Conservation (phyloP, 2,888 invertebrate species). For the Shargacucullia verbasci region DNA sequence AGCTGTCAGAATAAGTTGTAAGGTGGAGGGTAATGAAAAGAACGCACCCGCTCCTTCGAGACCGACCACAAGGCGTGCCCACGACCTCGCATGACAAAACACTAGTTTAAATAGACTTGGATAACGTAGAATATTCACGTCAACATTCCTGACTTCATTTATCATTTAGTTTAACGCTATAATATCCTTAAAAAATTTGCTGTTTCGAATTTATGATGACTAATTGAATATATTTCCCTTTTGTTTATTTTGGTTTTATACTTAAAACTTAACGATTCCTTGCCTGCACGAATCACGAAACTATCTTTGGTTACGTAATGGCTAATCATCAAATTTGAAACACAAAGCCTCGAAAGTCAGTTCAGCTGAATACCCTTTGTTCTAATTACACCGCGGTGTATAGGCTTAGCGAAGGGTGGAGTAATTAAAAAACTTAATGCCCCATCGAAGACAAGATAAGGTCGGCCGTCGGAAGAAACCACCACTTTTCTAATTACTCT, state of each 20-base stretch:
- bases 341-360: conserved; percentile 1
- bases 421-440: conserved; percentile 86
- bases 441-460: conserved; percentile 88
- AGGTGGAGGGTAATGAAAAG: conserved; percentile 85
- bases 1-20: conserved; percentile 79
- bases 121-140: conserved; percentile 29
- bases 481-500: conserved; percentile 86
- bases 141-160: conserved; percentile 26
- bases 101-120: conserved; percentile 44
- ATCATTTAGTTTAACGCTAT: conserved; percentile 9
- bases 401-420: conserved; percentile 63
- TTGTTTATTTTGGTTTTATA: background rate
- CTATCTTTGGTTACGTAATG: conserved; percentile 1
- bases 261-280: background rate
- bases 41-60: conserved; percentile 87
- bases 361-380: conserved; percentile 19
- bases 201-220: conserved; percentile 30
- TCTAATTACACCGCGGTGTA: conserved; percentile 26
- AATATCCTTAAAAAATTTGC: conserved; percentile 36
- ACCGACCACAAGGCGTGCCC: conserved; percentile 74
- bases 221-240: conserved; percentile 8
- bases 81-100: conserved; percentile 72
- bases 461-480: conserved; percentile 84
- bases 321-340: conserved; percentile 13
- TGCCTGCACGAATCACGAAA: background rate